Evolutionary conservation across 1,140 invertebrate genomes (phyloP), one percentile per base, ranked within the genome.

Genomic region (Drosophila tani): DNA sequence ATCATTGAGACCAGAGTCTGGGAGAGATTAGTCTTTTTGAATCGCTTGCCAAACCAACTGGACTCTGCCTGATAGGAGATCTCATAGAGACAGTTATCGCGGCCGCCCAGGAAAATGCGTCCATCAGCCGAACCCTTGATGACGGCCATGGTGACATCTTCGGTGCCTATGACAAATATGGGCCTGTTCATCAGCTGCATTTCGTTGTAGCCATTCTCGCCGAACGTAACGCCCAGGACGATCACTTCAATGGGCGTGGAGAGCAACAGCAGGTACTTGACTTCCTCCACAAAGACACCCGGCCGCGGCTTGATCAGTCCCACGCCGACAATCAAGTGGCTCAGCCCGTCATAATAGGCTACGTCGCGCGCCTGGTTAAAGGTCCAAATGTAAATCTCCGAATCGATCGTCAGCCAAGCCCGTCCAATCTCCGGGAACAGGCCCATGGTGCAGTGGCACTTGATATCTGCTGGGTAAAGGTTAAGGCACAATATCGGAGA

Each of bases 341-440:
- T 97, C 2, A 98, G 93, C 0, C 97, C 97, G 95, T 99, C 98
- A 94, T 97, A 99, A 93, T 98, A 98, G 7, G 98, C 97, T 14
- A 98, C 95, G 94, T 99, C 98, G 73, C 95, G 95, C 32, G 97
- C 97, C 92, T 97, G 96, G 93, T 98, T 97, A 94, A 97, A 99
- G 46, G 97, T 96, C 98, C 98, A 99, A 29, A 93, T 92, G 94
- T 99, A 99, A 79, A 99, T 97, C 94, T 99, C 98, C 90, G 97
- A 99, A 91, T 99, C 99, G 87, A 99, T 98, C 27, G 98, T 98
- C 19, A 99, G 93, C 98, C 98, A 99, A 0, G 98, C 98, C 91
- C 99, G 95, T 29, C 96, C 96, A 79, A 99, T 99, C 92, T 99
- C 98, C 64, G 98, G 96, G 94, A 99, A 99, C 7, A 99, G 93